Evolutionary conservation across 35 echinoderm and acorn worm species (phyloP), one percentile per base, ranked within the genome.

Genomic region (Chiridota heheva): DNA sequence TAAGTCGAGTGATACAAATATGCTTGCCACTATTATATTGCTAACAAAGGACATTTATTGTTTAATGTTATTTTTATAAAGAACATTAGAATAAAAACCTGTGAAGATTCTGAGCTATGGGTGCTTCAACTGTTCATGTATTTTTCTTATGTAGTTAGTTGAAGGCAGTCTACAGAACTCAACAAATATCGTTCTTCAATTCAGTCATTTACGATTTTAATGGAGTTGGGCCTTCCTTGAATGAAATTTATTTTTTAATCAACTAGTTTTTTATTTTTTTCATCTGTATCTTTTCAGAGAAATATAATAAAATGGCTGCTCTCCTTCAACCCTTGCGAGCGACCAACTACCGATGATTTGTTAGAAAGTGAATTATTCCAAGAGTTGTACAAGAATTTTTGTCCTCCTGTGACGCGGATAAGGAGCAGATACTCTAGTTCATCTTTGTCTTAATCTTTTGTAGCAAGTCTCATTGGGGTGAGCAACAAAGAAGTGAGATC

Each of bases 381-480:
- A 29, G 48, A 39, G 8, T 12, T 87, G 20, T 93, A 83, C 72
- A 47, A 63, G 63, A 33, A 93, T 56, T 93, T 77, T 62, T 45
- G 25, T 30, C 90, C 90, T 41, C 90, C 90, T 7, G 15, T 78
- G 2, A 58, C 58, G 5, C 39, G 75, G 55, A 36, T 62, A 28
- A 74, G 90, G 48, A 80, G 70, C 42, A 67, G 90, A 41, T 87
- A 88, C 59, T 57, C 90, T 20, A 75, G 67, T 3, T 87, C 78
- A 55, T 86, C 76, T 16, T 78, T 60, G 4, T 58, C 12, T 2
- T 91, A 65, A 86, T 18, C 34, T n/a, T n/a, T n/a, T n/a, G n/a
- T n/a, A n/a, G n/a, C n/a, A n/a, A n/a, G n/a, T n/a, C n/a, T n/a
- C n/a, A n/a, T n/a, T n/a, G n/a, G n/a, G n/a, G n/a, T n/a, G n/a